phyloP scores from a whole-genome alignment of 2,797 vertebrate species.

The Erethizon dorsatum region DNA sequence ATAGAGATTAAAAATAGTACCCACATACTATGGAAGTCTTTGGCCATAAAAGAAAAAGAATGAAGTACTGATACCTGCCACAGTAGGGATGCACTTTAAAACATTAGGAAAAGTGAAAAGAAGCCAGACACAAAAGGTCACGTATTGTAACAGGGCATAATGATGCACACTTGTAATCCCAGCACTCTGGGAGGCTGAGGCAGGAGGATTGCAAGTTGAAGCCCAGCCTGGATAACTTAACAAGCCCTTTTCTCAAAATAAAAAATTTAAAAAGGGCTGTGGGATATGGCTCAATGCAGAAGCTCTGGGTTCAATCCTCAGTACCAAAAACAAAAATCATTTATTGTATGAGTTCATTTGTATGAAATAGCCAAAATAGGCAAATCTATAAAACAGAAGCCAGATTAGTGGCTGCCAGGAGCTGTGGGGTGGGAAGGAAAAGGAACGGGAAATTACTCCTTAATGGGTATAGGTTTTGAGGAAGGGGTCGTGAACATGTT shows the following conservation, averaged over 20 bases:
- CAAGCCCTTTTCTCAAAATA: neutral
- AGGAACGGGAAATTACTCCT: neutral
- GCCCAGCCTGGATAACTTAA: neutral
- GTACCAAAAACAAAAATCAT: neutral
- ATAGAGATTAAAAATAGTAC: neutral
- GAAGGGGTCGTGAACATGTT: neutral
- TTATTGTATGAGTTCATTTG: neutral
- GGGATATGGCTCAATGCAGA: neutral
- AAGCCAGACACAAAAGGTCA: neutral
- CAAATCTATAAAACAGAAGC: slow-evolving; percentile 24
- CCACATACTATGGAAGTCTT: neutral
- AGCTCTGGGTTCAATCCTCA: neutral
- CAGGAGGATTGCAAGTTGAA: neutral
- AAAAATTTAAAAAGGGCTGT: neutral
- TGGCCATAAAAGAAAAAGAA: neutral
- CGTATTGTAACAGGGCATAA: neutral
- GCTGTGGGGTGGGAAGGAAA: too few relatives aligned
- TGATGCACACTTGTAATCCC: neutral
- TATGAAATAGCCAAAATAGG: neutral
- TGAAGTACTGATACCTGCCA: neutral
- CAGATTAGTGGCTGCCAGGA: neutral
- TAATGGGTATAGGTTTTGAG: neutral
- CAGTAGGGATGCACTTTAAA: neutral
- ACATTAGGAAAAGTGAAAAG: neutral
- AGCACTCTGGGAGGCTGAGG: neutral